Evolutionary conservation across 1,140 invertebrate genomes (phyloP).

Genomic region (Lordiphosa collinella): DNA sequence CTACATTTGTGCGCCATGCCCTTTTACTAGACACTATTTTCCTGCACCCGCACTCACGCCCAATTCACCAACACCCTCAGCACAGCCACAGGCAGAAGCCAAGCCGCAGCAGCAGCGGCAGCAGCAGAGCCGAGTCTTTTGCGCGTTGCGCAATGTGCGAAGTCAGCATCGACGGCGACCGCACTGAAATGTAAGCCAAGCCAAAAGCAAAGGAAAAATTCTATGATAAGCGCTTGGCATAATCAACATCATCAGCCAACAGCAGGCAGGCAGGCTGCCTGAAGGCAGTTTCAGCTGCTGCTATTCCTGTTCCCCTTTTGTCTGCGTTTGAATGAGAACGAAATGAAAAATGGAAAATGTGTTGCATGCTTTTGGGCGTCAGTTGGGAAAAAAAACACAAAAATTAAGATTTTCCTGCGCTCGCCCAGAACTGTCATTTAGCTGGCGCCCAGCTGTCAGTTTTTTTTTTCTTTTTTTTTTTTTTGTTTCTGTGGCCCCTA

Average conservation of each 20-base stretch:
- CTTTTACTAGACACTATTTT: slow-evolving; percentile 23
- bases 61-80: slow-evolving; percentile 5
- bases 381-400: slow-evolving; percentile 8
- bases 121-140: slow-evolving; percentile 18
- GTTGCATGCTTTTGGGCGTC: slow-evolving; percentile 32
- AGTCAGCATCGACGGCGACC: slow-evolving; percentile 6
- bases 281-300: no score
- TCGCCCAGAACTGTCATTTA: slow-evolving; percentile 32
- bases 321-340: slow-evolving; percentile 5
- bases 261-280: background rate
- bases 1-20: slow-evolving; percentile 60
- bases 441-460: slow-evolving; percentile 66
- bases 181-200: slow-evolving; percentile 52
- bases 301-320: background rate
- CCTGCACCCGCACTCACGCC: background rate
- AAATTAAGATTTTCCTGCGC: background rate
- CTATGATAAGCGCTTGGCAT: slow-evolving; percentile 15
- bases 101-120: slow-evolving; percentile 9
- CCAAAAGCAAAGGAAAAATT: slow-evolving; percentile 10
- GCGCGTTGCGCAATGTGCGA: slow-evolving; percentile 67
- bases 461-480: slow-evolving; percentile 10
- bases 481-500: background rate
- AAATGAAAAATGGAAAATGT: background rate
- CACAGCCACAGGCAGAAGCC: slow-evolving; percentile 14
- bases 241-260: slow-evolving; percentile 9